Evolutionary conservation across 2,113 vertebrate species (phyloP).

Genomic region (Merops nubicus): DNA sequence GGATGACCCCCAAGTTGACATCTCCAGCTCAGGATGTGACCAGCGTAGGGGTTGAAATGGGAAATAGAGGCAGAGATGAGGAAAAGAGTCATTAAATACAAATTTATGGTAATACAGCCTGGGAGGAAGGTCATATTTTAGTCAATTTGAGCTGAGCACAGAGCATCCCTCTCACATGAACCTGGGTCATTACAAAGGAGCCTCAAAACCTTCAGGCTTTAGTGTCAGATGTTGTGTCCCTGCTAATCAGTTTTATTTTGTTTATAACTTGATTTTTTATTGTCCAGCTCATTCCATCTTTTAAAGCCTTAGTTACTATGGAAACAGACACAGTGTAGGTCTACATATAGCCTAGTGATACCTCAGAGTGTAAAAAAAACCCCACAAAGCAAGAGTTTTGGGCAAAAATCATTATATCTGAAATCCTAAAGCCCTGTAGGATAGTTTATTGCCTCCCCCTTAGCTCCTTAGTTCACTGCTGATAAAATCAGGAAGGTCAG

Average conservation of each 20-base stretch:
- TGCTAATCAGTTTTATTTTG: neutral
- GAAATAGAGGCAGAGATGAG: neutral
- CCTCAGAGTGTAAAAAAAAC: neutral
- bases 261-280: neutral
- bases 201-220: neutral
- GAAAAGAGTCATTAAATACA: neutral
- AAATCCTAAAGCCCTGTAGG: neutral
- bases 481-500: neutral
- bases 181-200: neutral
- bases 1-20: neutral
- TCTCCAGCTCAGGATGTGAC: neutral
- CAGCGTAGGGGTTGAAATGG: neutral
- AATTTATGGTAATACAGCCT: neutral
- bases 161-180: neutral
- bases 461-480: neutral
- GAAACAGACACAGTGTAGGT: constrained; percentile 40
- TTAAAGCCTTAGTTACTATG: constrained; percentile 45
- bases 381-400: neutral
- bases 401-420: neutral
- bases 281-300: neutral
- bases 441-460: neutral
- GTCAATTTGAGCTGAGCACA: neutral
- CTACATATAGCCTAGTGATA: neutral
- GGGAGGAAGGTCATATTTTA: neutral
- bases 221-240: neutral